These are phyloP conservation scores for Hyperoodon ampullatus DNA, from an alignment of 2,113 vertebrate species.

Conservation along the genomic window DNA sequence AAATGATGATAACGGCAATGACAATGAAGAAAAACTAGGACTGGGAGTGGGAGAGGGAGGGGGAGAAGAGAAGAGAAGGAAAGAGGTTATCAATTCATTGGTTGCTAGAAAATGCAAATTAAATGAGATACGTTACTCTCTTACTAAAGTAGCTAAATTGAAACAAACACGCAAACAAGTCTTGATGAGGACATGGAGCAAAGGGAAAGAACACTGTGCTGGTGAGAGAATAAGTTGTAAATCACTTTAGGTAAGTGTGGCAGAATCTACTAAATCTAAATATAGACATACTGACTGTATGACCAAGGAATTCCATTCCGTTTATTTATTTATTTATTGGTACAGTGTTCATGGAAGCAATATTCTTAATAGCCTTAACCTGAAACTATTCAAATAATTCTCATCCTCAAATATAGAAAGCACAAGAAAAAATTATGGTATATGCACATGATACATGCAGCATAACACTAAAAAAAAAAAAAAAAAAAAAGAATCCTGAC, in stretches of 20 bases:
- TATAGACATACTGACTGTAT: too few relatives aligned
- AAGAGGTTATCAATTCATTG: neutral
- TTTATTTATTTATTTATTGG: too few relatives aligned
- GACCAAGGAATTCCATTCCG: neutral
- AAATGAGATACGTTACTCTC: neutral
- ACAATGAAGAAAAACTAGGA: neutral
- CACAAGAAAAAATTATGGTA: neutral
- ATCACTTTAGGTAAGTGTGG: neutral
- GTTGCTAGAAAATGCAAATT: neutral
- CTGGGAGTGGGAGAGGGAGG: neutral
- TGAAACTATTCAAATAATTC: conserved; percentile 2
- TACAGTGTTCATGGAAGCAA: neutral
- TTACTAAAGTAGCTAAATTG: neutral
- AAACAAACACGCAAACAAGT: neutral
- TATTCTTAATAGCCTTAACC: neutral
- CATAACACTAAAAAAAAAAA: neutral
- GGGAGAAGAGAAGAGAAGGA: neutral
- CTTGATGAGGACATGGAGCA: neutral
- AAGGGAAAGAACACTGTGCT: neutral
- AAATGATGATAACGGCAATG: neutral
- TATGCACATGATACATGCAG: neutral
- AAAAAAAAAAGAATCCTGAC: neutral
- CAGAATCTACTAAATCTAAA: neutral
- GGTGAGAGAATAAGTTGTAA: neutral
- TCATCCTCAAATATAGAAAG: neutral